Evolutionary conservation across 2,888 invertebrate genomes (phyloP).

Genomic region (Beris chalybata): DNA sequence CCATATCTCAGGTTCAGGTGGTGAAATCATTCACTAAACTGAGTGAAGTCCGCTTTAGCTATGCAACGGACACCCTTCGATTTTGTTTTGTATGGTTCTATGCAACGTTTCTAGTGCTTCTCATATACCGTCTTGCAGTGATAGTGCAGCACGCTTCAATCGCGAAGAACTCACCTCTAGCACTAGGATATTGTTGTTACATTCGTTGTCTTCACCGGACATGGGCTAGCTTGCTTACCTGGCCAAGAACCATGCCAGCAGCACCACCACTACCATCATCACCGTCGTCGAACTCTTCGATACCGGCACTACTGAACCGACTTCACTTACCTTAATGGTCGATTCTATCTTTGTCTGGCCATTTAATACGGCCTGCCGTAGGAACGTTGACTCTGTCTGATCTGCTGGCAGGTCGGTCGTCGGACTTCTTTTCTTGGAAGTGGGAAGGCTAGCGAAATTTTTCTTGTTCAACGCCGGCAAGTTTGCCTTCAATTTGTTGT

Average conservation of each 20-base stretch:
- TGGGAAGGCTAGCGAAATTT: conserved; percentile 27
- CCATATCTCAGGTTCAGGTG: too few species aligned
- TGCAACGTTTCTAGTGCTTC: conserved; percentile 19
- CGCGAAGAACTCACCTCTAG: not conserved
- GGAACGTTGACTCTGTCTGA: conserved; percentile 14
- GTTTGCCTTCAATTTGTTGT: conserved; percentile 36
- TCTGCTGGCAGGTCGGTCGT: conserved; percentile 6
- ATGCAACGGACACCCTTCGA: conserved; percentile 6
- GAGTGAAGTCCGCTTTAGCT: not conserved
- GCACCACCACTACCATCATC: conserved; percentile 2
- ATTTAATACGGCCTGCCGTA: not conserved
- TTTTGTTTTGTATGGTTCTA: conserved; percentile 2
- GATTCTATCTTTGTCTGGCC: conserved; percentile 11
- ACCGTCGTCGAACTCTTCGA: conserved; percentile 10
- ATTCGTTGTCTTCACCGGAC: not conserved
- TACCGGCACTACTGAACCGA: conserved; percentile 6
- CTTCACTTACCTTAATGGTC: conserved; percentile 18
- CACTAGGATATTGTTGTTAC: not conserved
- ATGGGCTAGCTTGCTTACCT: not conserved
- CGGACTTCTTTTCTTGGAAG: conserved; percentile 30
- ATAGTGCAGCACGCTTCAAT: not conserved
- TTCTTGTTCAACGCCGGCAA: conserved; percentile 32
- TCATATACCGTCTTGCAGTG: not conserved
- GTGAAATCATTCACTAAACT: not conserved
- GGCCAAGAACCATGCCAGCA: not conserved